These are phyloP conservation scores for Phaetusa simplex DNA, from an alignment of 2,113 vertebrate species.

Conservation along the genomic window DNA sequence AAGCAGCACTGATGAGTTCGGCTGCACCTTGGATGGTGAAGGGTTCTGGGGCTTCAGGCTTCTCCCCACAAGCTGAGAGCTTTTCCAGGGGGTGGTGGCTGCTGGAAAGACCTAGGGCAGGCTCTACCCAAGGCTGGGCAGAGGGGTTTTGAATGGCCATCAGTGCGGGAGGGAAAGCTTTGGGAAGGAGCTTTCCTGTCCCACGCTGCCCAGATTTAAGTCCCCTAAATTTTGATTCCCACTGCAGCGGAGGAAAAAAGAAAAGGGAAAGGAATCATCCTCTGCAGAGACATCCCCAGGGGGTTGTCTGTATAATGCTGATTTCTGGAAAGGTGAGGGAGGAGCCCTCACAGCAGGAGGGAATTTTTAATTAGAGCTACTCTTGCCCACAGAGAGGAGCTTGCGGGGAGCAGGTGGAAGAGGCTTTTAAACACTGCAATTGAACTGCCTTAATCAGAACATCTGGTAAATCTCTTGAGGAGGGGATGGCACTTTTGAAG, in stretches of 20 bases:
- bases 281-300: neutral
- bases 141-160: neutral
- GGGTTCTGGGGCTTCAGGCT: neutral
- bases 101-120: neutral
- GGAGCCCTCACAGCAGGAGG: slow-evolving; percentile 13
- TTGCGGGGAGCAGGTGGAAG: neutral
- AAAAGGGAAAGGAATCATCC: neutral
- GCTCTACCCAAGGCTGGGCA: fast-evolving
- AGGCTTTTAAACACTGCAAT: slow-evolving; percentile 39
- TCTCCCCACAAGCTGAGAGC: neutral
- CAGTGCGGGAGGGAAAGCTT: neutral
- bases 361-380: slow-evolving; percentile 52
- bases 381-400: neutral
- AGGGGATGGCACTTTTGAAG: slow-evolving; percentile 8
- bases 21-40: neutral
- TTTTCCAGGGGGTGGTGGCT: neutral
- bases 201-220: neutral
- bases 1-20: fast-evolving
- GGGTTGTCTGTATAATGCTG: neutral
- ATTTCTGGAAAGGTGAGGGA: slow-evolving; percentile 38
- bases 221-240: neutral
- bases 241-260: neutral
- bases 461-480: slow-evolving; percentile 55
- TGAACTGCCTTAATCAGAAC: slow-evolving; percentile 62
- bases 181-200: neutral